A percentile compares a stretch with the other conserved stretches of the same genome.
phyloP scores from a whole-genome alignment of 1,140 invertebrate species.

The Drosophila santomea region DNA sequence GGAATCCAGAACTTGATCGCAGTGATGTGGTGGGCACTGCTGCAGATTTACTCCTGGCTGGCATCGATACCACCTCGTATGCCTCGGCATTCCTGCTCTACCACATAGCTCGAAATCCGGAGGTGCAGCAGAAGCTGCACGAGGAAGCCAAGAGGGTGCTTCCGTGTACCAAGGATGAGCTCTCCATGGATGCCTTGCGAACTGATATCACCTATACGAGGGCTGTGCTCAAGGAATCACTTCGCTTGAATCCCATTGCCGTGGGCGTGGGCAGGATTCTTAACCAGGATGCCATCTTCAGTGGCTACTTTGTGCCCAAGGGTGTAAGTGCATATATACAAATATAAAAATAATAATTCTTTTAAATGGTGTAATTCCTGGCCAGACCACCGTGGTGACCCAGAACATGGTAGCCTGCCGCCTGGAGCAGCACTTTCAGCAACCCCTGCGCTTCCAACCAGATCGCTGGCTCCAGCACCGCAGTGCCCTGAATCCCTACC shows the following conservation, averaged over 20 bases:
- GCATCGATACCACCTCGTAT: slow-evolving; percentile 95
- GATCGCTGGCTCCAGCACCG: slow-evolving; percentile 89
- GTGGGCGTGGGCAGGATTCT: slow-evolving; percentile 92
- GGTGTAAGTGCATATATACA: slow-evolving; percentile 87
- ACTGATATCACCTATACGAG: slow-evolving; percentile 90
- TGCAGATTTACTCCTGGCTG: slow-evolving; percentile 93
- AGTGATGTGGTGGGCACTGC: slow-evolving; percentile 93
- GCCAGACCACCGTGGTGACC: slow-evolving; percentile 93
- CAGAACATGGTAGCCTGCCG: slow-evolving; percentile 93
- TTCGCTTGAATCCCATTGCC: slow-evolving; percentile 93
- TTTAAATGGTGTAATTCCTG: neutral
- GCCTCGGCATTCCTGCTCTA: slow-evolving; percentile 92
- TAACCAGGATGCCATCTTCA: slow-evolving; percentile 90
- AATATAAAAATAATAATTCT: neutral
- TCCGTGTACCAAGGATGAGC: slow-evolving; percentile 84
- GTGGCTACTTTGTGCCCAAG: slow-evolving; percentile 93
- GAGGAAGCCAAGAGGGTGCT: slow-evolving; percentile 88
- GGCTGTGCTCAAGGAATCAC: slow-evolving; percentile 93
- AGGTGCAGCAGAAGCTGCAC: slow-evolving; percentile 90
- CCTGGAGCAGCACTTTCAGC: slow-evolving; percentile 89
- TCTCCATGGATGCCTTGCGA: slow-evolving; percentile 87
- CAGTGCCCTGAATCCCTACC: slow-evolving; percentile 89
- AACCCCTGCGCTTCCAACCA: slow-evolving; percentile 89
- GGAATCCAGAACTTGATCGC: slow-evolving; percentile 88
- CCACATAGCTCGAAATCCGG: slow-evolving; percentile 90